Base-by-base conservation (phyloP, 2,797 vertebrate genomes). In the Chaetophractus vellerosus region DNA sequence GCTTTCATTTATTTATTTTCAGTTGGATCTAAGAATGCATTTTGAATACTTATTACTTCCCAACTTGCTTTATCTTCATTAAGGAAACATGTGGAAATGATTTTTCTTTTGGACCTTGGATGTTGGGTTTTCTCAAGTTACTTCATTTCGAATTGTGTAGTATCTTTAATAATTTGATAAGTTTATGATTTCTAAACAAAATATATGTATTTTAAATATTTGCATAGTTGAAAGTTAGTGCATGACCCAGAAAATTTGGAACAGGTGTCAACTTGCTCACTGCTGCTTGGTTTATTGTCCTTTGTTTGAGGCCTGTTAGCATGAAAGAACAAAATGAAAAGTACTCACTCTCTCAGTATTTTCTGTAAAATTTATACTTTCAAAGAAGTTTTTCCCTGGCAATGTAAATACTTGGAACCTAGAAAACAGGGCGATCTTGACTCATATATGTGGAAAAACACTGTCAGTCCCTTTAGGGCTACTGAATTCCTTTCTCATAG, bases 321-420 rank as follows among this genome's bases (percentile, higher is more conserved):
- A n/a, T 28, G 52, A 86, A 83, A 74, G 69, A 78, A 68, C 63
- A 74, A 86, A 93, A 50, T 75, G 23, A 83, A 68, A 78, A 88
- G 57, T 72, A 55, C 11, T 78, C 75, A 90, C 93, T 88, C 23
- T 76, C 28, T 33, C 11, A 36, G 3, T 82, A n/a, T 88, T 71
- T 90, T 91, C 84, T 83, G 24, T 82, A 78, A 91, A 93, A 48
- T 93, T 93, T 92, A 69, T 33, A 88, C 71, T 79, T 96, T 92
- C 9, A 61, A 71, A 87, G 36, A 28, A 71, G 63, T 91, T 95
- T 96, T 21, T 90, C 41, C 23, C 41, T 74, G 71, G 45, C 76
- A 75, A 33, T 57, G 6, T 91, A 82, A 83, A 16, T 75, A 75
- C 23, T 78, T 80, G 45, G 11, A 41, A 68, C 33, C 19, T 41